phyloP scores from a whole-genome alignment of 2,888 invertebrate genomes.

The Pasiphila rectangulata region DNA sequence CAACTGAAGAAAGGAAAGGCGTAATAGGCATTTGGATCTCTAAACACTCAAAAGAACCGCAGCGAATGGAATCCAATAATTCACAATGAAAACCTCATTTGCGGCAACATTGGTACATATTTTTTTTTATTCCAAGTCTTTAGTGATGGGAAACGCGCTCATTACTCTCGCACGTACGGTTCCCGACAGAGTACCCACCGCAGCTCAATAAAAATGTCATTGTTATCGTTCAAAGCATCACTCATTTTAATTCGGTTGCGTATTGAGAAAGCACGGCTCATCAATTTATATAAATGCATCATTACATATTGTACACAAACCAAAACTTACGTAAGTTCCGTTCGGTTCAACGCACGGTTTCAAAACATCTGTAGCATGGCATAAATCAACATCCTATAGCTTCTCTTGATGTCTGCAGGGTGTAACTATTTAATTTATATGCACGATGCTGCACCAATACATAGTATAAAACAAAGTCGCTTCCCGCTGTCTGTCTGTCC shows the following conservation, averaged over 20 bases:
- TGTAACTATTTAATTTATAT: constrained; percentile 57
- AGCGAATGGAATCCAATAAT: constrained; percentile 24
- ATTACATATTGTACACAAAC: constrained; percentile 60
- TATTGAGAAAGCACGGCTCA: constrained; percentile 49
- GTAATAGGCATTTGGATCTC: constrained; percentile 17
- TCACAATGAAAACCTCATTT: constrained; percentile 28
- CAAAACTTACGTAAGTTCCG: constrained; percentile 41
- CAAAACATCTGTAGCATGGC: constrained; percentile 41
- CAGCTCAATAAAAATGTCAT: constrained; percentile 54
- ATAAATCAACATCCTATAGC: too few species aligned
- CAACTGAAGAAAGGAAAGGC: constrained; percentile 15
- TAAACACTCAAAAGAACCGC: constrained; percentile 24
- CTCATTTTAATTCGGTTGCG: constrained; percentile 61
- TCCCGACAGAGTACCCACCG: constrained; percentile 32
- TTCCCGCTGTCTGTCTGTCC: too few species aligned
- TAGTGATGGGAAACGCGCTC: constrained; percentile 38
- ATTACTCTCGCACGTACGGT: constrained; percentile 37
- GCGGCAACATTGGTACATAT: constrained; percentile 19
- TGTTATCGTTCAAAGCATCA: constrained; percentile 60
- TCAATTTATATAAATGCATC: constrained; percentile 66
- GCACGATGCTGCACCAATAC: constrained; percentile 39
- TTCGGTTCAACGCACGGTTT: constrained; percentile 56
- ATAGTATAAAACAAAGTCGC: neutral
- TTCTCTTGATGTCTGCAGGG: constrained; percentile 29
- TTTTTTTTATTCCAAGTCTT: constrained; percentile 2